phyloP scores from a whole-genome alignment of 2,113 vertebrate genomes.

The Siniperca chuatsi region DNA sequence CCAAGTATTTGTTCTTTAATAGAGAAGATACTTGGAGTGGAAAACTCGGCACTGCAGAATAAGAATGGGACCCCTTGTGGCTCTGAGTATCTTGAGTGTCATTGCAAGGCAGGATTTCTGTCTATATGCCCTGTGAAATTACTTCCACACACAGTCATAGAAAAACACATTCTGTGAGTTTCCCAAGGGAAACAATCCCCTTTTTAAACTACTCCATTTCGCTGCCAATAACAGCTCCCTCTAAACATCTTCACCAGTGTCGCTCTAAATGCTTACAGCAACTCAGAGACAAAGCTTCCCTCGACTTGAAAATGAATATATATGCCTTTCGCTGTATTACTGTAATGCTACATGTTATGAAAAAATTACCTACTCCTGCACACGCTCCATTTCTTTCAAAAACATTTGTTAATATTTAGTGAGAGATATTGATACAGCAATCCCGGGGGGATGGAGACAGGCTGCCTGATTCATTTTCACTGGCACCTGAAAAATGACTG shows the following conservation, averaged over 20 bases:
- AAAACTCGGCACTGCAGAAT: background rate
- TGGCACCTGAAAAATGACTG: conserved; percentile 12
- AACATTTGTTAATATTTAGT: conserved; percentile 55
- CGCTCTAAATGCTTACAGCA: conserved; percentile 53
- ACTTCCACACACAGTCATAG: conserved; percentile 40
- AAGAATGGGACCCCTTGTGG: conserved; percentile 25
- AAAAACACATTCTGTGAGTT: conserved; percentile 33
- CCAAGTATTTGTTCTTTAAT: conserved; percentile 31
- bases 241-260: conserved; percentile 37
- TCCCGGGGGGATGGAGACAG: background rate
- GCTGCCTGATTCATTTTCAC: conserved; percentile 39
- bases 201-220: conserved; percentile 45
- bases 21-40: conserved; percentile 5
- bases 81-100: conserved; percentile 33
- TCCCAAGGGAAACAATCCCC: conserved; percentile 43
- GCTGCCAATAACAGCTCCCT: conserved; percentile 43
- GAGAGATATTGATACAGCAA: conserved; percentile 19
- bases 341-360: conserved; percentile 9
- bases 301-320: conserved; percentile 21
- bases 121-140: conserved; percentile 44
- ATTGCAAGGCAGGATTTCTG: conserved; percentile 26
- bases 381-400: conserved; percentile 22
- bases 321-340: conserved; percentile 23
- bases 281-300: conserved; percentile 7
- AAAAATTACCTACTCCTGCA: background rate